Evolutionary conservation across 2,888 invertebrate genomes (phyloP).

Genomic region (Dastarcus helophoroides): DNA sequence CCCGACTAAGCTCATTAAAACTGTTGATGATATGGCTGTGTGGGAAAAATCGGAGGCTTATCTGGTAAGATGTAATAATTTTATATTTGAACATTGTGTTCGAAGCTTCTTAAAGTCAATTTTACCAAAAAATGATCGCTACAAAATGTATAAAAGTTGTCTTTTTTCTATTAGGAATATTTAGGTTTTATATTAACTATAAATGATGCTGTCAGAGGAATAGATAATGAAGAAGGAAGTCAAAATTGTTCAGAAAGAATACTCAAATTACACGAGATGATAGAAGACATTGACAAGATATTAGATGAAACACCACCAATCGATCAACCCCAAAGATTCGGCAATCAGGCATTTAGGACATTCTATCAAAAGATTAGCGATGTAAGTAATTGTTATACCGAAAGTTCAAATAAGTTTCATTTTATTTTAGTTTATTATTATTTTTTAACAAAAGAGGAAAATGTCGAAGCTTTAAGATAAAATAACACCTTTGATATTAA

Average conservation of each 20-base stretch:
- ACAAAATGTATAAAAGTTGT: no score
- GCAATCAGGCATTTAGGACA: conserved; percentile 81
- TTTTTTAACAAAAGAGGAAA: conserved; percentile 2
- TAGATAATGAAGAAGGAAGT: conserved; percentile 45
- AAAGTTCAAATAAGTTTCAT: neutral
- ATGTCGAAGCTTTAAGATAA: no score
- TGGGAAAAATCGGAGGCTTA: conserved; percentile 85
- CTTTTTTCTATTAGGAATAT: conserved; percentile 49
- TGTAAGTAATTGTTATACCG: conserved; percentile 19
- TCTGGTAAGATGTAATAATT: conserved; percentile 48
- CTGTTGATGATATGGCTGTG: conserved; percentile 55
- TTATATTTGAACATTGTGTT: neutral
- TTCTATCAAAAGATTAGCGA: conserved; percentile 62
- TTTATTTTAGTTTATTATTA: conserved; percentile 3
- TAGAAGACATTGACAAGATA: conserved; percentile 59
- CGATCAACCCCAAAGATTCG: conserved; percentile 92
- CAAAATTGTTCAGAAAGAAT: conserved; percentile 51
- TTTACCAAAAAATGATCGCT: no score
- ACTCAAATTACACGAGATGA: conserved; percentile 48
- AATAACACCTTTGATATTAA: no score
- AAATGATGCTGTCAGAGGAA: conserved; percentile 75
- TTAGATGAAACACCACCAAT: conserved; percentile 78
- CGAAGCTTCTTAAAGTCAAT: no score
- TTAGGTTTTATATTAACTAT: conserved; percentile 79
- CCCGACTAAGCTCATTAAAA: conserved; percentile 54